Percentiles rank a stretch among this genome's conserved stretches.
phyloP scores from a whole-genome alignment of 53 echinoderm and acorn worm species.

The Pentamera pediparva region DNA sequence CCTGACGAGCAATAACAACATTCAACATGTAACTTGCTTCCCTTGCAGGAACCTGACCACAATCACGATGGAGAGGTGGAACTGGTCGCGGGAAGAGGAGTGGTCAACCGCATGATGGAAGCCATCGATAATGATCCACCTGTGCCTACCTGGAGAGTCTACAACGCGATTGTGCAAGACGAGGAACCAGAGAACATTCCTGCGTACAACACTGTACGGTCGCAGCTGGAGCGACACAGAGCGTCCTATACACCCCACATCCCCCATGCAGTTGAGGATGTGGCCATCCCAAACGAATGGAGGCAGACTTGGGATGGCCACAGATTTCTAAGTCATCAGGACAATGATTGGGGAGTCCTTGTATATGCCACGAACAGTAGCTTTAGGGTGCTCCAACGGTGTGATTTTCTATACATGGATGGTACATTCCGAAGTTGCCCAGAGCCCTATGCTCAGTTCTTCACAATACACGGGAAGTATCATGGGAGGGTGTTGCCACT shows the following conservation, averaged over 20 bases:
- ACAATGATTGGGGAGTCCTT: slow-evolving; percentile 34
- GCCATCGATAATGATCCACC: slow-evolving; percentile 27
- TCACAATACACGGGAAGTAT: slow-evolving; percentile 31
- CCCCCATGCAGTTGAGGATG: slow-evolving; percentile 15
- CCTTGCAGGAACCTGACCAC: neutral
- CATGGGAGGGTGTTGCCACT: slow-evolving; percentile 32
- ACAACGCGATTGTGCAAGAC: slow-evolving; percentile 4
- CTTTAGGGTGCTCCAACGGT: neutral
- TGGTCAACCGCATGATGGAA: neutral
- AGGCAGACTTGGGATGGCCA: slow-evolving; percentile 15
- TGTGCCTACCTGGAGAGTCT: neutral
- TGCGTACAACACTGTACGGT: slow-evolving; percentile 10
- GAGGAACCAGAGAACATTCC: slow-evolving; percentile 11
- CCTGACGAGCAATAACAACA: neutral
- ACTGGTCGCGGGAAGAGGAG: neutral
- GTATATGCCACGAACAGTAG: slow-evolving; percentile 9
- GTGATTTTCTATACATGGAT: slow-evolving; percentile 30
- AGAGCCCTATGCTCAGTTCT: slow-evolving; percentile 28
- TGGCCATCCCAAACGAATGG: slow-evolving; percentile 24
- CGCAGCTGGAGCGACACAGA: slow-evolving; percentile 19
- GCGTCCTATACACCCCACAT: slow-evolving; percentile 1
- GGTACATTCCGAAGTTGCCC: slow-evolving; percentile 39
- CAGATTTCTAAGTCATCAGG: neutral
- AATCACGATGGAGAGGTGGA: neutral
- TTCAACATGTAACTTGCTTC: neutral